Conservation (phyloP, 2,113 vertebrate genomes). For the Seriola aureovittata region DNA sequence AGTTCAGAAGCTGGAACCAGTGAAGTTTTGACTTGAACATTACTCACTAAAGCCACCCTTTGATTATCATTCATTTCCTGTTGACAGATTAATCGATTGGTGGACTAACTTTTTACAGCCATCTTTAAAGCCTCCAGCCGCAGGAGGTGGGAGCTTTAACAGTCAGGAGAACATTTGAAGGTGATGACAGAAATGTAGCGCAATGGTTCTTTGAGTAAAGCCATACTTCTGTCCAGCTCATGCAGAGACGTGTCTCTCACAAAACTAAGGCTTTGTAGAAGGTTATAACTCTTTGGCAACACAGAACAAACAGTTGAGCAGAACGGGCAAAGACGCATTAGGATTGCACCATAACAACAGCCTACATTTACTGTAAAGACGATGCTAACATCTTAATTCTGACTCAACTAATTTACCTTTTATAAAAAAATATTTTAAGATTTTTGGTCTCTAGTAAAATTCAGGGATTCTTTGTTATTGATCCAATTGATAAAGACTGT, state of each 20-base stretch:
- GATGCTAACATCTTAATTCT: not conserved
- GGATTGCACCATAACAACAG: conserved; percentile 14
- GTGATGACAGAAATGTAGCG: not conserved
- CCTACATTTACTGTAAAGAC: conserved; percentile 38
- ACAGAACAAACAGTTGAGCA: conserved; percentile 26
- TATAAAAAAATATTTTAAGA: not conserved
- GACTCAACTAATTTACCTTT: not conserved
- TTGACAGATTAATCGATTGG: not conserved
- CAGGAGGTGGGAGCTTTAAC: conserved; percentile 12
- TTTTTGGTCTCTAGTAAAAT: conserved; percentile 32
- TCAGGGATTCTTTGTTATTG: conserved; percentile 18
- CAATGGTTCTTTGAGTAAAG: not conserved
- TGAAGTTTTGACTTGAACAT: not conserved
- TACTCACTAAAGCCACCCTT: not conserved
- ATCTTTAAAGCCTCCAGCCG: not conserved
- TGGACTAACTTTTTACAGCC: not conserved
- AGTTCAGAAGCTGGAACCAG: not conserved
- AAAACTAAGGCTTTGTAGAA: conserved; percentile 19
- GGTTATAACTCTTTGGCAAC: conserved; percentile 54
- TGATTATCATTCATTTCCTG: not conserved
- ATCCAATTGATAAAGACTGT: not conserved
- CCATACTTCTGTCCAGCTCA: not conserved
- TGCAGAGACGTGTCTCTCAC: conserved; percentile 11
- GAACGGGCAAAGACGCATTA: not conserved
- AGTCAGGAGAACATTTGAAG: not conserved